phyloP scores from a whole-genome alignment of 2,113 vertebrate species.

The Rhegmatorhina hoffmannsi region DNA sequence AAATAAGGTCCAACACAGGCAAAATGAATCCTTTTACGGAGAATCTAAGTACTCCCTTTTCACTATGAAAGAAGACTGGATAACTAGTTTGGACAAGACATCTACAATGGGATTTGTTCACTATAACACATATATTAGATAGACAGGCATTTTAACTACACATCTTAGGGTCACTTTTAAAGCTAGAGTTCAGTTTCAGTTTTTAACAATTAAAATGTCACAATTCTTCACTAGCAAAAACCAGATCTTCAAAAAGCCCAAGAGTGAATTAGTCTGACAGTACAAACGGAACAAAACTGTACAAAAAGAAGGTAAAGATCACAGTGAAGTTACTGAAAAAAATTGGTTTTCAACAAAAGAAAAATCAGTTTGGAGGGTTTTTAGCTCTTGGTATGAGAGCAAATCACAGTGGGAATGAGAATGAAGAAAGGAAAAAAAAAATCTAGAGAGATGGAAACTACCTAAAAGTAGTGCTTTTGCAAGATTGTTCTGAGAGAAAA shows the following conservation, averaged over 20 bases:
- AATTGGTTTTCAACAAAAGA: not conserved
- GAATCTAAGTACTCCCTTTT: not conserved
- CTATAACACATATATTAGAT: not conserved
- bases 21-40: not conserved
- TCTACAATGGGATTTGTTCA: not conserved
- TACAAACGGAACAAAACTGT: not conserved
- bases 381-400: not conserved
- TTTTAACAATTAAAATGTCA: not conserved
- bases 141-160: not conserved
- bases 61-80: not conserved
- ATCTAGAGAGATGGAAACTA: not conserved
- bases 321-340: not conserved
- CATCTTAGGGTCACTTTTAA: not conserved
- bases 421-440: not conserved
- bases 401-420: not conserved
- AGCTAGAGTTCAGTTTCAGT: not conserved
- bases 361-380: not conserved
- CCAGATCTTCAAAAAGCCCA: not conserved
- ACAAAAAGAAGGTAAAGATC: not conserved
- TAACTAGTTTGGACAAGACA: not conserved
- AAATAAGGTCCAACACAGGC: not conserved
- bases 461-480: not conserved
- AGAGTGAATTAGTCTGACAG: not conserved
- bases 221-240: not conserved
- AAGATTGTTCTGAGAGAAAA: not conserved